Evolutionary conservation across 2,113 vertebrate genomes (phyloP), one percentile per base, ranked within the genome.

Genomic region (Noctilio leporinus): DNA sequence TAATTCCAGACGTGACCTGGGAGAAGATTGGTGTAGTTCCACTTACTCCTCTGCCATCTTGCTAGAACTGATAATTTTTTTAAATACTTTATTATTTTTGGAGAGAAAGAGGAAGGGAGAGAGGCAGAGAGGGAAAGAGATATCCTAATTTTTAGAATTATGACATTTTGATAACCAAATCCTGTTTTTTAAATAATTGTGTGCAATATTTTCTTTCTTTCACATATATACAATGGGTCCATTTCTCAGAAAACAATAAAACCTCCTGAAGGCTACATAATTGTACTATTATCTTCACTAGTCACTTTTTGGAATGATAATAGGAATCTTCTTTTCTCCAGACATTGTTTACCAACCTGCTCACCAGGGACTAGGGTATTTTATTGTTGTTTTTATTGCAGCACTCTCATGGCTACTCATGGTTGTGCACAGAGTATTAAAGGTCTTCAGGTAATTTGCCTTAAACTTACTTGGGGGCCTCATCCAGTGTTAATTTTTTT

Each of bases 61-160:
- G n/a, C n/a, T n/a, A n/a, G n/a, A n/a, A n/a, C n/a, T n/a, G n/a
- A n/a, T n/a, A n/a, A n/a, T n/a, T n/a, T n/a, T n/a, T n/a, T n/a
- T n/a, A n/a, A n/a, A n/a, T n/a, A n/a, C n/a, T n/a, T n/a, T n/a
- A n/a, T n/a, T n/a, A n/a, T n/a, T n/a, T n/a, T n/a, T n/a, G n/a
- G n/a, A n/a, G n/a, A n/a, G n/a, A n/a, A n/a, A n/a, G n/a, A n/a
- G n/a, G n/a, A n/a, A 59, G 72, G 47, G 80, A 75, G 11, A 55
- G 10, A 38, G n/a, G n/a, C n/a, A n/a, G n/a, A 92, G n/a, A 65
- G 57, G n/a, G 88, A 83, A 95, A 78, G 9, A 26, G 24, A 93
- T 64, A n/a, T 91, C 94, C 14, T 91, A 91, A 91, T 89, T 14
- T 28, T 73, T 90, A 15, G 3, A 94, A 77, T 86, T 57, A 67